Evolutionary conservation across 1,140 invertebrate genomes (phyloP).

Genomic region (Palaemon carinicauda): DNA sequence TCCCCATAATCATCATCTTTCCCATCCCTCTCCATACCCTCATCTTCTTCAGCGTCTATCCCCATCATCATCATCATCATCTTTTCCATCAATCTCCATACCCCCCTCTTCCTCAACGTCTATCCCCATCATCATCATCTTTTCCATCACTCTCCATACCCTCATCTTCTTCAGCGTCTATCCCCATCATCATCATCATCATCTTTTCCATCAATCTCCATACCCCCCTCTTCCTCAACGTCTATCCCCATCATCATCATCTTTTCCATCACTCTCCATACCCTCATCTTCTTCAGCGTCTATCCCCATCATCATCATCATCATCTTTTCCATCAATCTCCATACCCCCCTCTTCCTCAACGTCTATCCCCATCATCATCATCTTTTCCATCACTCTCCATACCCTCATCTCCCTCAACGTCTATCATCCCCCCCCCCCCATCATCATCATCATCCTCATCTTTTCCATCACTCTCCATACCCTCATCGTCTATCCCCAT

Average conservation of each 20-base stretch:
- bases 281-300: not conserved
- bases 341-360: no score
- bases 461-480: not conserved
- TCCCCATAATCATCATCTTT: not conserved
- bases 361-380: no score
- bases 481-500: not conserved
- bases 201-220: not conserved
- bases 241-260: not conserved
- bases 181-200: not conserved
- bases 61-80: no score
- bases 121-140: no score
- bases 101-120: no score
- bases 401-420: not conserved
- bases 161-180: not conserved
- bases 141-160: no score
- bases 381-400: no score
- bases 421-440: no score
- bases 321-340: no score
- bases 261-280: not conserved
- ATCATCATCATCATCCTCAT: no score
- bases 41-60: not conserved
- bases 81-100: no score
- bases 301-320: no score
- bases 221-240: not conserved
- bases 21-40: not conserved